Conservation (phyloP, 2,113 vertebrate species). For the Ciconia stormi region DNA sequence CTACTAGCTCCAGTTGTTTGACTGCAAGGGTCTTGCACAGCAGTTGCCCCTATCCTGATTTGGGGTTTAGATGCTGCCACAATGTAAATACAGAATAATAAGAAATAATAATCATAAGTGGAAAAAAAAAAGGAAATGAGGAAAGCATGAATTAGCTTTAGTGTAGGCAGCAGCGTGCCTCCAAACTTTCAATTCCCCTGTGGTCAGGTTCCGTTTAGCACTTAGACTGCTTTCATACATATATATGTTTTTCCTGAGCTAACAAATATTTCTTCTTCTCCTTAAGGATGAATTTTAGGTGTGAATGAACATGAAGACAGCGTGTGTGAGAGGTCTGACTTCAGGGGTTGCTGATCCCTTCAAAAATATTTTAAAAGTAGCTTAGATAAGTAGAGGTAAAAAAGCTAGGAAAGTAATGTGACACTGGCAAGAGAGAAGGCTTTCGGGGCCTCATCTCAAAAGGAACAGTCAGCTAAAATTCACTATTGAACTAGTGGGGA, state of each 20-base stretch:
- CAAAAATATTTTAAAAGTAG: background rate
- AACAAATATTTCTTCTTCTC: background rate
- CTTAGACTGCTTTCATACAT: background rate
- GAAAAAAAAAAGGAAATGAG: background rate
- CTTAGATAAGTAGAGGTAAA: background rate
- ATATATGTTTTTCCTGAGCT: background rate
- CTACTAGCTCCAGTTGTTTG: background rate
- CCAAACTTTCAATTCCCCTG: background rate
- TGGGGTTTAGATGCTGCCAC: background rate
- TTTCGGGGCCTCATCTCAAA: background rate
- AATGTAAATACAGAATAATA: background rate
- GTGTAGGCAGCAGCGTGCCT: background rate
- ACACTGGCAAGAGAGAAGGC: background rate
- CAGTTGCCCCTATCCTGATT: background rate
- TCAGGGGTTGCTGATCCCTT: background rate
- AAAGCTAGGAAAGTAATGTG: background rate
- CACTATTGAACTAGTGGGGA: background rate
- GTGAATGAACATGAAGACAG: background rate
- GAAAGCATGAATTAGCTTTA: background rate
- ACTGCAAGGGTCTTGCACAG: background rate
- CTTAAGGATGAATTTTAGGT: background rate
- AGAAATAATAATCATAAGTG: background rate
- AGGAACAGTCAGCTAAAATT: constrained; percentile 16
- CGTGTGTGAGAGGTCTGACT: background rate
- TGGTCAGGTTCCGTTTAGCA: background rate